These are phyloP conservation scores for Drosophila lacteicornis DNA, from an alignment of 1,140 invertebrate genomes.

Conservation along the genomic window DNA sequence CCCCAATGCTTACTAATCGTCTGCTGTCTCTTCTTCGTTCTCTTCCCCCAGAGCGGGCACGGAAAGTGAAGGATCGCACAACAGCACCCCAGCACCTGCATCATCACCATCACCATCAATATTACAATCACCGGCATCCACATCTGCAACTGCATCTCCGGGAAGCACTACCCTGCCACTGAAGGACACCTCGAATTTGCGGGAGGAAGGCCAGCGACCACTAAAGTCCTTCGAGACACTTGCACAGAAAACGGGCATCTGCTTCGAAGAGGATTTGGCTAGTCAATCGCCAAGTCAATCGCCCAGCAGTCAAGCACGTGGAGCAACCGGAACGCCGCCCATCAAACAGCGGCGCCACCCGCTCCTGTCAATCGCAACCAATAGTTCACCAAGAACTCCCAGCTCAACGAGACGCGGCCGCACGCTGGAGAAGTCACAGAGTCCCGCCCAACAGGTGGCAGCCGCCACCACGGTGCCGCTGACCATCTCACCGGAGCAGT, in stretches of 20 bases:
- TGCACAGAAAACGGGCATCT: conserved; percentile 88
- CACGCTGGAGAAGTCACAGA: conserved; percentile 84
- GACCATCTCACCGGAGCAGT: conserved; percentile 81
- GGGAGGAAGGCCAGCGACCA: conserved; percentile 75
- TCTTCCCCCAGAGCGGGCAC: conserved; percentile 18
- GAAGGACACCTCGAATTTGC: conserved; percentile 41
- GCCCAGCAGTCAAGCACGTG: conserved; percentile 4
- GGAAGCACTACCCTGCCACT: not conserved
- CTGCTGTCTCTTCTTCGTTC: not conserved
- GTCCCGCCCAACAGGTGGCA: conserved; percentile 84
- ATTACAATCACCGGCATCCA: not conserved
- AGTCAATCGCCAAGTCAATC: conserved; percentile 11
- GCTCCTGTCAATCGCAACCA: conserved; percentile 3
- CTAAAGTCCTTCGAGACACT: conserved; percentile 88
- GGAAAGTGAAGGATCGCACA: conserved; percentile 3
- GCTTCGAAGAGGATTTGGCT: conserved; percentile 77
- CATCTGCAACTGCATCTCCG: not conserved
- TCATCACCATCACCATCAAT: not conserved
- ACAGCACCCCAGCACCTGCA: not conserved
- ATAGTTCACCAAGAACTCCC: conserved; percentile 19
- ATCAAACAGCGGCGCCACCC: conserved; percentile 25
- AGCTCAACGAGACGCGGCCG: conserved; percentile 19
- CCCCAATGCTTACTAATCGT: conserved; percentile 26
- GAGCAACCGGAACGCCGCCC: conserved; percentile 20
- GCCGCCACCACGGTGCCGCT: conserved; percentile 76